Evolutionary conservation across 2,113 vertebrate genomes (phyloP).

Genomic region (Heteronetta atricapilla): DNA sequence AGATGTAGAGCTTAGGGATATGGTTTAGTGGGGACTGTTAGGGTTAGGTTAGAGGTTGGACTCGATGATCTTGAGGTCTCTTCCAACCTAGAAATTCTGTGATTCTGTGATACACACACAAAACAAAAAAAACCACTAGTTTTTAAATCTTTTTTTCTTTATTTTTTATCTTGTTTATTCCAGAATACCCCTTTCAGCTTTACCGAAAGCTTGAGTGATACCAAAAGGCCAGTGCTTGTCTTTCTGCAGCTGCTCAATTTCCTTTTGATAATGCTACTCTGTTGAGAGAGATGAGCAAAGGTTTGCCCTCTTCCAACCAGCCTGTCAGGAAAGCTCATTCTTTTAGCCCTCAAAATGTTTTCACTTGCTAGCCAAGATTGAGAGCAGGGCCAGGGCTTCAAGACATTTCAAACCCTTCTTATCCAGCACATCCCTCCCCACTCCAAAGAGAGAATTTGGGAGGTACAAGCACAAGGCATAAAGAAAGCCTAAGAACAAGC

Average conservation of each 20-base stretch:
- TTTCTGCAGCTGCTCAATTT: neutral
- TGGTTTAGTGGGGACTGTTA: too few species aligned
- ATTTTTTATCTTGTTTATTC: neutral
- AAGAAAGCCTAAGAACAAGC: neutral
- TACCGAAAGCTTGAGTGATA: neutral
- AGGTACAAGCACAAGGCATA: neutral
- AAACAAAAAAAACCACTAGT: too few species aligned
- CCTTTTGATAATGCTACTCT: neutral
- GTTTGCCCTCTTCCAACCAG: neutral
- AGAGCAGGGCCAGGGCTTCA: fast-evolving
- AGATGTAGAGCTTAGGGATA: too few species aligned
- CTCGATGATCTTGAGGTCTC: too few species aligned
- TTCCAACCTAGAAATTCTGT: too few species aligned
- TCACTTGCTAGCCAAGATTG: fast-evolving
- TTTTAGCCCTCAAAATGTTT: neutral
- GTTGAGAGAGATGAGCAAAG: neutral
- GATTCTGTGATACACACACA: too few species aligned
- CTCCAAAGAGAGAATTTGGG: neutral
- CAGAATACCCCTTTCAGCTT: neutral
- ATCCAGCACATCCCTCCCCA: neutral
- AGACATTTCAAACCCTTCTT: fast-evolving
- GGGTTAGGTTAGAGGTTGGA: too few species aligned
- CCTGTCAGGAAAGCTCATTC: fast-evolving
- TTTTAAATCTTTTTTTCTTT: neutral
- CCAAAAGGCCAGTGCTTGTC: neutral